These are phyloP conservation scores for Matsumurasca onukii DNA, from an alignment of 1,140 invertebrate genomes.

Conservation along the genomic window DNA sequence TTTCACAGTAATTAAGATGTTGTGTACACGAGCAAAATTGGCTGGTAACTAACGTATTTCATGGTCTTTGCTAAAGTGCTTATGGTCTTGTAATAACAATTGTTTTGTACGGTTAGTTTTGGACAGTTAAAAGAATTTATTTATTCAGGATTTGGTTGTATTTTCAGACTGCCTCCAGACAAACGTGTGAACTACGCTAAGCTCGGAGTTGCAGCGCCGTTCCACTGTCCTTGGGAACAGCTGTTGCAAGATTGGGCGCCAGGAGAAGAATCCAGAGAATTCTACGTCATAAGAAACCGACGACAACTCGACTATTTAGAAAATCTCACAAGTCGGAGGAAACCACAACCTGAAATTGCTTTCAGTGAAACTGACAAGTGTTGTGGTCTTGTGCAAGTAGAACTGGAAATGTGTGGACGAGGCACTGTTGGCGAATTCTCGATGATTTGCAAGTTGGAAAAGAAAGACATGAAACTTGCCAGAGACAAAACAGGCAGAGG, in stretches of 20 bases:
- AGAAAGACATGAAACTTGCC: constrained; percentile 29
- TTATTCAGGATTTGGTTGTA: no score
- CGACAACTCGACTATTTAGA: constrained; percentile 8
- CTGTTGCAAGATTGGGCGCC: constrained; percentile 68
- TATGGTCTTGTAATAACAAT: no score
- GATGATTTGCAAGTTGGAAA: constrained; percentile 40
- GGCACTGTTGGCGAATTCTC: constrained; percentile 39
- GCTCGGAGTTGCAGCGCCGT: constrained; percentile 73
- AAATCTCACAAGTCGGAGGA: constrained; percentile 9
- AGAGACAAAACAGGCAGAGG: constrained; percentile 10
- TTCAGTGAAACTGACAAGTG: constrained; percentile 20
- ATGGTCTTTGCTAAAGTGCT: no score
- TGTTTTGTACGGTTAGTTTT: no score
- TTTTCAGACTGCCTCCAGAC: constrained; percentile 67
- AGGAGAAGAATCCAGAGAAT: not conserved
- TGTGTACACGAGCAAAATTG: no score
- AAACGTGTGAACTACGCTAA: constrained; percentile 83
- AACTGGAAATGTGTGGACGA: constrained; percentile 35
- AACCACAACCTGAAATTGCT: not conserved
- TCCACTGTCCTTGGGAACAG: constrained; percentile 68
- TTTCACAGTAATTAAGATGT: no score
- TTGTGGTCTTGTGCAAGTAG: constrained; percentile 40
- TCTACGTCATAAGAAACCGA: constrained; percentile 34
- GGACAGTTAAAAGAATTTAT: no score
- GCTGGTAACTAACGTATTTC: no score